These are phyloP conservation scores for Xestia c-nigrum DNA, from an alignment of 2,888 invertebrate genomes.

Conservation along the genomic window DNA sequence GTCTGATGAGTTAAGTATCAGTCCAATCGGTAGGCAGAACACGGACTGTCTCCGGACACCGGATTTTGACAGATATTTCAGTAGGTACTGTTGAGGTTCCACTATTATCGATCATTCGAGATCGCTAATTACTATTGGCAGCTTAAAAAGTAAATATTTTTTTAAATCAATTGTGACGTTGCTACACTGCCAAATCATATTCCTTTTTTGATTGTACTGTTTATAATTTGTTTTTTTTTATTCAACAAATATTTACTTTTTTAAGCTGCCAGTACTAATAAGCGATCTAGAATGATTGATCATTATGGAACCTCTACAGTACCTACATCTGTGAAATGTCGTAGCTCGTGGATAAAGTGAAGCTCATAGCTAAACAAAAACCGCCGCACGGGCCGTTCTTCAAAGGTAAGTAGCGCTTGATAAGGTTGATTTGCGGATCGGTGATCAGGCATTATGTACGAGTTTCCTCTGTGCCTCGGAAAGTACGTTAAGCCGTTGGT, in stretches of 20 bases:
- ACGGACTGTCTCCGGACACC: background rate
- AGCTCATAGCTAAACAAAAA: background rate
- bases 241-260: no score
- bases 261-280: no score
- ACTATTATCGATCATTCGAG: no score
- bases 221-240: no score
- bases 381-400: background rate
- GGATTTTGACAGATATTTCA: background rate
- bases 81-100: background rate
- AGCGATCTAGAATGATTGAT: no score
- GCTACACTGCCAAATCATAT: no score
- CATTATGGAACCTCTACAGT: no score
- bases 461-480: background rate
- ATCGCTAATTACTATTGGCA: no score
- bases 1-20: background rate
- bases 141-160: no score
- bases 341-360: background rate
- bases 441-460: background rate
- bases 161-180: no score
- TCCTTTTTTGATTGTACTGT: no score
- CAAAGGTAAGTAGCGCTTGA: background rate
- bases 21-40: background rate
- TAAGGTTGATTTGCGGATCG: background rate
- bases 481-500: background rate
- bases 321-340: background rate